Evolutionary conservation across 2,797 vertebrate species (phyloP), one percentile per base, ranked within the genome.

Genomic region (Cirrhinus molitorella): DNA sequence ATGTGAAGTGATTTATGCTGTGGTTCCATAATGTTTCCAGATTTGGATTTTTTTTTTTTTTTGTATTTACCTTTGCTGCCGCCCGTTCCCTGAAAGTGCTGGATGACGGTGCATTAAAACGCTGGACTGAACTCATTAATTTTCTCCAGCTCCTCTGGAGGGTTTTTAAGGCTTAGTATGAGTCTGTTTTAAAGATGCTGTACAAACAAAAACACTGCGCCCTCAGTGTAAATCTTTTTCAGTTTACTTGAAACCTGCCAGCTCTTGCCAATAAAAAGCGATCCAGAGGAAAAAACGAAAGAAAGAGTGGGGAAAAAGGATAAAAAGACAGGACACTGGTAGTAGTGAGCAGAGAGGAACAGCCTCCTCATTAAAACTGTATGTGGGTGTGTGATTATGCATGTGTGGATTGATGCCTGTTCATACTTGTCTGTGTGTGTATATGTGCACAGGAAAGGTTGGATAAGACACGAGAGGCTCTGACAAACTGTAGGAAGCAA

Each of bases 401-500:
- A 8, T 31, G 43, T 81, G 84, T 49, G 55, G 51, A 85, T 7
- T 86, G 23, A 78, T 84, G 17, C 80, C 84, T 73, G 23, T 80
- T 63, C 67, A 28, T 59, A 25, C 31, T 28, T 89, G 63, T 43
- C 0, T 57, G 23, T 79, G n/a, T 78, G 75, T 55, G 23, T 61
- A 45, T 73, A 28, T 80, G 31, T 72, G 78, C 4, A 28, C 86
- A 97, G 96, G 95, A 95, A 78, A 92, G 87, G 25, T 82, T 96
- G 88, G 95, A 95, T 85, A 87, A 93, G n/a, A 89, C 91, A 25
- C 88, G 83, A 37, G 92, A 92, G 47, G 83, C 90, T 25, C 92
- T 97, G 57, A 92, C 92, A 16, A 93, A 95, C 45, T 93, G 91
- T 83, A 95, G 95, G 87, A 93, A 88, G 85, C 93, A 94, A 85